These are phyloP conservation scores for Lottia scabra DNA, from an alignment of 2,888 invertebrate species.

Conservation along the genomic window DNA sequence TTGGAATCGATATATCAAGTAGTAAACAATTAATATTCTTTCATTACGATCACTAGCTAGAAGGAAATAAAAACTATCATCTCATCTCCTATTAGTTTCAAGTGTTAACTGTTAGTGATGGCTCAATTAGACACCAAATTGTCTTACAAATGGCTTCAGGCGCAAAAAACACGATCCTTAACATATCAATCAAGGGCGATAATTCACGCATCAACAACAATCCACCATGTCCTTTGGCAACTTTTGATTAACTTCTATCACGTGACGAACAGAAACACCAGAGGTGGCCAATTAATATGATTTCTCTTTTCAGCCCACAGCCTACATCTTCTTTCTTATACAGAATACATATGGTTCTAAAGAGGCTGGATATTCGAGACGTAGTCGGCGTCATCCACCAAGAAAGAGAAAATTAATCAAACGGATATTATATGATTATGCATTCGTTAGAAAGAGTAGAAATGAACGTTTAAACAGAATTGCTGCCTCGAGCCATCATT, in stretches of 20 bases:
- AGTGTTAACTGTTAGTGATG: slow-evolving; percentile 4
- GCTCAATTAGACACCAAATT: slow-evolving; percentile 4
- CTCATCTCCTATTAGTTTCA: not conserved
- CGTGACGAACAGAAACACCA: slow-evolving; percentile 27
- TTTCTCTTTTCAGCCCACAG: not conserved
- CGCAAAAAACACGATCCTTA: slow-evolving; percentile 5
- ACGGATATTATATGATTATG: slow-evolving; percentile 23
- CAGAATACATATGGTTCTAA: not conserved
- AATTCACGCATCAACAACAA: slow-evolving; percentile 7
- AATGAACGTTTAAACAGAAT: not conserved
- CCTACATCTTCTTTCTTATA: too few relatives aligned
- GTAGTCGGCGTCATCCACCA: slow-evolving; percentile 18
- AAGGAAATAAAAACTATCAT: too few relatives aligned
- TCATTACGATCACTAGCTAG: too few relatives aligned
- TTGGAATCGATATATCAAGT: too few relatives aligned
- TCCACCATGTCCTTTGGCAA: slow-evolving; percentile 12
- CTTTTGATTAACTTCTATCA: slow-evolving; percentile 31
- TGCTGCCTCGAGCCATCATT: not conserved
- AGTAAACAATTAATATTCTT: too few relatives aligned
- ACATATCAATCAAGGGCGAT: slow-evolving; percentile 6
- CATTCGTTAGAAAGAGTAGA: slow-evolving; percentile 17
- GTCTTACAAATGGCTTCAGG: not conserved
- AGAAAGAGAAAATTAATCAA: slow-evolving; percentile 18
- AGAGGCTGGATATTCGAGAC: not conserved
- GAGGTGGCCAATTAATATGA: slow-evolving; percentile 5